A percentile compares a stretch with the other conserved stretches of the same genome.
These are phyloP conservation scores for Protobothrops mucrosquamatus DNA, from an alignment of 2,113 vertebrate species.

Conservation along the genomic window DNA sequence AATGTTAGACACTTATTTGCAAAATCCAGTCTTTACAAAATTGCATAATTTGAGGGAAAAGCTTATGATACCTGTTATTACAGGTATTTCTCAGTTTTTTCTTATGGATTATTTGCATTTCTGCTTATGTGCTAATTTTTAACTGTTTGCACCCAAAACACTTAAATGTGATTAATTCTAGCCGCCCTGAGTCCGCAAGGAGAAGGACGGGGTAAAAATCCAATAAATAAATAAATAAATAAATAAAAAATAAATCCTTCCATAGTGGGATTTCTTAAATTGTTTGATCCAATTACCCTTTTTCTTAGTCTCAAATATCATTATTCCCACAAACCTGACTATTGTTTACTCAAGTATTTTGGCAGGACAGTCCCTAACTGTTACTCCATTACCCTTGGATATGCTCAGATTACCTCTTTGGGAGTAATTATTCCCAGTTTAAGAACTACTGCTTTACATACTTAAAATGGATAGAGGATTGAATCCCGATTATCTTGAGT, in stretches of 20 bases:
- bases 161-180: not conserved
- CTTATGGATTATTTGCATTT: not conserved
- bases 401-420: not conserved
- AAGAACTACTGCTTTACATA: not conserved
- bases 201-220: too few relatives aligned
- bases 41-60: not conserved
- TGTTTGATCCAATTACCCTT: not conserved
- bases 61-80: not conserved
- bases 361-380: not conserved
- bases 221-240: too few relatives aligned
- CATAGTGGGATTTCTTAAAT: not conserved
- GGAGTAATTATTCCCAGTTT: not conserved
- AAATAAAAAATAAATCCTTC: not conserved
- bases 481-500: not conserved
- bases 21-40: not conserved
- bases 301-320: not conserved
- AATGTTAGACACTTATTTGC: not conserved
- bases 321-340: not conserved
- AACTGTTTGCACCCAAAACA: not conserved
- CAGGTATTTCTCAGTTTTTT: not conserved
- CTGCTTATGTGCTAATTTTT: not conserved
- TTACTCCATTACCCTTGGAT: not conserved
- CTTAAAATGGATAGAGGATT: not conserved
- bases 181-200: too few relatives aligned
- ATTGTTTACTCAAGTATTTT: not conserved